Percentiles rank a stretch among this genome's conserved stretches.
Conservation (phyloP, 2,888 invertebrate species). For the Dryobotodes eremita region DNA sequence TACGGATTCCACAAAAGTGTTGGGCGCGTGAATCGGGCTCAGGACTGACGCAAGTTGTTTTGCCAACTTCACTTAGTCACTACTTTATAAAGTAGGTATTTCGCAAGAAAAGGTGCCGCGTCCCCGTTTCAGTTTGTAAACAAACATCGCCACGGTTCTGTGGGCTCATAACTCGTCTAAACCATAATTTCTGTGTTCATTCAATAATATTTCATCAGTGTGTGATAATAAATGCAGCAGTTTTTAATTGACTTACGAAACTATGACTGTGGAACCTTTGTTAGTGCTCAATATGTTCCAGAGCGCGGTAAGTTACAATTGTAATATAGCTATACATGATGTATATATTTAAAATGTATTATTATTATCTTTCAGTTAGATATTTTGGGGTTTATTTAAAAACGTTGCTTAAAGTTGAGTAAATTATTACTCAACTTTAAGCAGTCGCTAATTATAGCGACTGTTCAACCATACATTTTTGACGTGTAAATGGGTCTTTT, state of each 20-base stretch:
- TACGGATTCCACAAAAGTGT: slow-evolving; percentile 53
- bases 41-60: slow-evolving; percentile 86
- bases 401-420: no score
- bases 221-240: slow-evolving; percentile 37
- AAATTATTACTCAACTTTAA: no score
- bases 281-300: slow-evolving; percentile 51
- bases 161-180: slow-evolving; percentile 46
- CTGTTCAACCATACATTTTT: no score
- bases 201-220: slow-evolving; percentile 36
- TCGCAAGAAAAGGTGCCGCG: slow-evolving; percentile 85
- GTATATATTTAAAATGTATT: no score
- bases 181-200: slow-evolving; percentile 42
- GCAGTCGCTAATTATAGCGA: no score
- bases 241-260: slow-evolving; percentile 24
- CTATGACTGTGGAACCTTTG: slow-evolving; percentile 53
- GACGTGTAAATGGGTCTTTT: no score
- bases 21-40: slow-evolving; percentile 56
- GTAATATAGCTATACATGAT: neutral
- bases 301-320: slow-evolving; percentile 53
- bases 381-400: no score
- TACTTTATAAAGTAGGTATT: slow-evolving; percentile 79
- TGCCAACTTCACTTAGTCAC: slow-evolving; percentile 85
- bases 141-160: slow-evolving; percentile 73
- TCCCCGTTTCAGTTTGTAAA: slow-evolving; percentile 84
- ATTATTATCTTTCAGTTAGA: no score